phyloP scores from a whole-genome alignment of 2,888 invertebrate genomes.

The Coelinius sp. region DNA sequence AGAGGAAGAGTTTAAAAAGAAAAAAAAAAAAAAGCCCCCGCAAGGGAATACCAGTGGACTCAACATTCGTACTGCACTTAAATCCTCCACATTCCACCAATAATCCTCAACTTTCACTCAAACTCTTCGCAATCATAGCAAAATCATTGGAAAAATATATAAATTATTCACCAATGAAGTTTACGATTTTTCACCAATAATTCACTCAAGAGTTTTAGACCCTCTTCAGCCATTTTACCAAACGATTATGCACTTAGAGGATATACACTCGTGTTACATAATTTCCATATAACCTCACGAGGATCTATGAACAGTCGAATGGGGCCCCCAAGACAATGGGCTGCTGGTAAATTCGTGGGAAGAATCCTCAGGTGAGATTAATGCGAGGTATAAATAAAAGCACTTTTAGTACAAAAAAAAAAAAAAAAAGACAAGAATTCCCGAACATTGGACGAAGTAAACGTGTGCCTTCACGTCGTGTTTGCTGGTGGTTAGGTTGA shows the following conservation, averaged over 20 bases:
- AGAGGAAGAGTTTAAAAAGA: no score
- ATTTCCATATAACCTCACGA: background rate
- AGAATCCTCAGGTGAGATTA: slow-evolving; percentile 17
- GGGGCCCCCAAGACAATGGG: slow-evolving; percentile 12
- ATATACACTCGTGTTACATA: background rate
- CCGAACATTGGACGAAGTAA: slow-evolving; percentile 33
- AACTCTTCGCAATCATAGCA: background rate
- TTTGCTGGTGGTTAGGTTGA: slow-evolving; percentile 19
- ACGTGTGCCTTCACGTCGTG: slow-evolving; percentile 25
- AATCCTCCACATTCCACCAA: background rate
- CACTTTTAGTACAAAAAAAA: background rate
- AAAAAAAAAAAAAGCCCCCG: background rate
- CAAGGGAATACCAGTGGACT: background rate
- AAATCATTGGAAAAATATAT: background rate
- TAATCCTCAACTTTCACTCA: background rate
- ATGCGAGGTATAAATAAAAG: slow-evolving; percentile 4
- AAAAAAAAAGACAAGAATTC: slow-evolving; percentile 24
- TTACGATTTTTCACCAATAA: background rate
- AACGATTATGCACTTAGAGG: background rate
- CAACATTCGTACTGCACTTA: background rate
- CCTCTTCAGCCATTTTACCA: background rate
- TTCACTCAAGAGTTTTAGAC: background rate
- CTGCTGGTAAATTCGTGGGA: slow-evolving; percentile 19
- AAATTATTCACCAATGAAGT: background rate
- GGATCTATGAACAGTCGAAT: background rate